Evolutionary conservation across 2,113 vertebrate genomes (phyloP), one percentile per base, ranked within the genome.

Genomic region (Dipodomys spectabilis): DNA sequence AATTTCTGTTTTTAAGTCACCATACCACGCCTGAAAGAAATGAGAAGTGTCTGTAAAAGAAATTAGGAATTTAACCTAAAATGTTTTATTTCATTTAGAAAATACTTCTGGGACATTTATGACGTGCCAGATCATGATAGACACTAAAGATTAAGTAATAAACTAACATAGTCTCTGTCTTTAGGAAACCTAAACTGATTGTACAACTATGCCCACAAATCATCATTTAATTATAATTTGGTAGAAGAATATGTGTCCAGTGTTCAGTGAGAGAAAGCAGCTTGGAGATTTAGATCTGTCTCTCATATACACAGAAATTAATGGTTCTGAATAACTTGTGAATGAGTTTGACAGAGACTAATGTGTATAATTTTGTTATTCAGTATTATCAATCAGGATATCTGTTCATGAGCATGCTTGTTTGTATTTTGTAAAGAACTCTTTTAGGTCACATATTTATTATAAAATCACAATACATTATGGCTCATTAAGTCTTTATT

Each of bases 21-120:
- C 90, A 39, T 4, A n/a, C 62, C 23, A 49, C 57, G 28, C 67
- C 65, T 88, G 6, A 94, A 92, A 82, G 64, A 92, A 83, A 78
- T 62, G 49, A 91, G 45, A 30, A 82, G 9, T 39, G 6, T 11
- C 11, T 12, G 44, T 75, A 82, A 96, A 86, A 20, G 18, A 92
- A 94, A 84, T 90, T 19, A 6, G 35, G 57, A 78, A 88, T 6
- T 88, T 87, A 13, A 83, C 45, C 27, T 78, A 74, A 92, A 94
- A 57, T 89, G 25, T 44, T 93, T 91, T 92, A 75, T 82, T 67
- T 90, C 39, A 68, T 95, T 95, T 20, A 88, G 39, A 78, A 95
- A 95, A 45, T 91, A 82, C 49, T 92, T 78, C 45, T 77, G 94
- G 25, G 79, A 62, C 10, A 64, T 81, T 18, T 91, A 80, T 80